A percentile compares a stretch with the other conserved stretches of the same genome.
These are phyloP conservation scores for Agrotis clavis DNA, from an alignment of 2,888 invertebrate species.

Conservation along the genomic window DNA sequence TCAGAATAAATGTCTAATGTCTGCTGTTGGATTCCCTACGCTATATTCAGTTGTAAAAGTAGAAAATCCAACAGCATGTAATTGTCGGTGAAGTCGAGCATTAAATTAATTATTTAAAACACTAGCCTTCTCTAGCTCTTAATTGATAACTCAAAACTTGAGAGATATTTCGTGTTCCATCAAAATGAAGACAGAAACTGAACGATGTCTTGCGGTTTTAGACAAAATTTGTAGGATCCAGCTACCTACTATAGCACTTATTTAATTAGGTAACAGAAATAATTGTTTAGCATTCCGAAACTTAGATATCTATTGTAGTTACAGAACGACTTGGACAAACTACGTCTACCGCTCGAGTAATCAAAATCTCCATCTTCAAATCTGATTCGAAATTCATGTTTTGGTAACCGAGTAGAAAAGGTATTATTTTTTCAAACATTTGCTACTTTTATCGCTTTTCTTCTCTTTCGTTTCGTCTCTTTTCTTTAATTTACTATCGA, in stretches of 20 bases:
- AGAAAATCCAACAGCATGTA: not conserved
- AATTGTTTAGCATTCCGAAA: not conserved
- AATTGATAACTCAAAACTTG: conserved; percentile 25
- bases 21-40: not conserved
- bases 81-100: not conserved
- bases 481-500: no score
- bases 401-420: not conserved
- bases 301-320: not conserved
- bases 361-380: not conserved
- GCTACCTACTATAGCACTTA: not conserved
- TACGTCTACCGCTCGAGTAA: no score
- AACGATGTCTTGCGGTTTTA: not conserved
- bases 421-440: no score
- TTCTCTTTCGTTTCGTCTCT: no score
- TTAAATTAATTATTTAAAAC: conserved; percentile 27
- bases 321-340: not conserved
- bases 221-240: not conserved
- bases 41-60: not conserved
- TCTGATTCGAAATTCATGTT: not conserved
- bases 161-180: conserved; percentile 43
- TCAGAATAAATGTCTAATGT: not conserved
- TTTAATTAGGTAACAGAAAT: not conserved
- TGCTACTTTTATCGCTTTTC: no score
- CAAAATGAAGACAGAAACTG: conserved; percentile 8
- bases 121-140: not conserved